Evolutionary conservation across 2,888 invertebrate genomes (phyloP), one percentile per base, ranked within the genome.

Genomic region (Trichacis sp.): DNA sequence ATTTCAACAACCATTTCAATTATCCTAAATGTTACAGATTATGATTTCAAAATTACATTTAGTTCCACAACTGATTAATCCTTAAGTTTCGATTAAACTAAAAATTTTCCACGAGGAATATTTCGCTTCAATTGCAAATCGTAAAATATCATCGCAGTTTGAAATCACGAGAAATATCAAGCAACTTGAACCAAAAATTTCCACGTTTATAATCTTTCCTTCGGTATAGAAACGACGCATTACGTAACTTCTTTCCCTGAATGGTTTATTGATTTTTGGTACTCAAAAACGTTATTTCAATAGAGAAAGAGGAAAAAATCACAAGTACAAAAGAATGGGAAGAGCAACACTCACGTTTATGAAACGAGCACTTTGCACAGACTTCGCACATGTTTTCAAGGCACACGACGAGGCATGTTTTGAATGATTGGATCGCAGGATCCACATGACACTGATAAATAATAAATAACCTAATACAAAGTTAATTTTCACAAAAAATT

Each of bases 301-400:
- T 15, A 1, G 14, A 17, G 8, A 4, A 36, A 12, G 24, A 24
- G 24, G 24, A 24, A 8, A 8, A 8, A 24, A 24, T 5, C 8
- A 8, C 3, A 14, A 15, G 15, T 15, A 11, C 18, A 43, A 1
- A 53, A 53, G 47, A 48, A 24, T 54, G 8, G n/a, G n/a, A 33
- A 33, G n/a, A n/a, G 8, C 33, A n/a, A 55, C 57, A 68, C 77
- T 77, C 72, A 75, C 77, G 46, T 68, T 74, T 9, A 64, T 60
- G 42, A 29, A 59, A 47, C 71, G 71, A 33, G 43, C n/a, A 38
- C 49, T 49, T 29, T 20, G 24, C 24, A 43, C n/a, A 9, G 42
- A 15, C 14, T 30, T 36, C 15, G 45, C 46, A 19, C 40, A 4
- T 17, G 46, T 24, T 8, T 51, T 50, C 14, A 54, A n/a, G n/a